Conservation (phyloP, 2,113 vertebrate genomes). For the Brachyistius frenatus region DNA sequence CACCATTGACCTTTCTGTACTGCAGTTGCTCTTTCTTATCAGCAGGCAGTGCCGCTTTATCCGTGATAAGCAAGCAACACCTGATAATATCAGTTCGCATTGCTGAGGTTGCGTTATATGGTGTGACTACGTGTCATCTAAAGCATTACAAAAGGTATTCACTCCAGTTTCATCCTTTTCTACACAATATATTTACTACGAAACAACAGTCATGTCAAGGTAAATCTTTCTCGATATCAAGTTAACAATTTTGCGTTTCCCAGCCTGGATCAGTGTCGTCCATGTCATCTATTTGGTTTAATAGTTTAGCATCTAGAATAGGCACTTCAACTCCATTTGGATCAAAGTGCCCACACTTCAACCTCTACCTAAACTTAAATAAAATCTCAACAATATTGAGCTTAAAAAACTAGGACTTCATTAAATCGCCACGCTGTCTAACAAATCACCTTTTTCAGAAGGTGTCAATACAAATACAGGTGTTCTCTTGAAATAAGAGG, state of each 20-base stretch:
- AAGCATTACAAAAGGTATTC: not conserved
- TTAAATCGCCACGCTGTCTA: not conserved
- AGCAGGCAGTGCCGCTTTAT: not conserved
- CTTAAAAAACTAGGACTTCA: not conserved
- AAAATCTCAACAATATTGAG: not conserved
- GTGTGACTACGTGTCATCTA: not conserved
- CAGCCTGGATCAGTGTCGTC: constrained; percentile 21
- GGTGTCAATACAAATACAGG: not conserved
- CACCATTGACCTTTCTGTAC: not conserved
- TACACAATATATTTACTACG: not conserved
- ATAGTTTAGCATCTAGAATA: not conserved
- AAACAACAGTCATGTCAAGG: not conserved
- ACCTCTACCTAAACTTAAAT: not conserved
- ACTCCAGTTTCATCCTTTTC: not conserved
- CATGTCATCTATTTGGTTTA: constrained; percentile 15
- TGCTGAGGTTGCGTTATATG: not conserved
- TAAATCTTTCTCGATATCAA: not conserved
- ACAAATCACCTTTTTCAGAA: not conserved
- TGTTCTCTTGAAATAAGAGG: not conserved
- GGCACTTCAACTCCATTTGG: not conserved
- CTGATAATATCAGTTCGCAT: not conserved
- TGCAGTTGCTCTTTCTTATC: not conserved
- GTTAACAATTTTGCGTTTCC: not conserved
- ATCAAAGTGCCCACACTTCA: not conserved
- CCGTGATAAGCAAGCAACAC: not conserved